Conservation (phyloP, 2,113 vertebrate species). For the Alligator mississippiensis region DNA sequence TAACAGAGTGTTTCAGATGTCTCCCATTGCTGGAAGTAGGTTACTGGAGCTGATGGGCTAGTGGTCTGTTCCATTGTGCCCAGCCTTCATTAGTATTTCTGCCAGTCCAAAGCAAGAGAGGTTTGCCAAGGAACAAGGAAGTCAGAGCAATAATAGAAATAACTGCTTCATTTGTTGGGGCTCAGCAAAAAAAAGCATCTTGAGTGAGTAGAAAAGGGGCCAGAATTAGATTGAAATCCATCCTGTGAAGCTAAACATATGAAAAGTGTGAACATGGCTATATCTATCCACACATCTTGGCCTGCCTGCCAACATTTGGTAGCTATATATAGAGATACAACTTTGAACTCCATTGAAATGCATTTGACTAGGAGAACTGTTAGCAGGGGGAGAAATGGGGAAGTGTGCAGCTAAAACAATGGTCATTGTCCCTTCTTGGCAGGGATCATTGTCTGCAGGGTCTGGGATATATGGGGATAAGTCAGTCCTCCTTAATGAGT, state of each 20-base stretch:
- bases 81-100: neutral
- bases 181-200: neutral
- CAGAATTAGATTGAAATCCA: constrained; percentile 4
- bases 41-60: neutral
- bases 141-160: neutral
- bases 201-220: neutral
- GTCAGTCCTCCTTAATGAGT: neutral
- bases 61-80: neutral
- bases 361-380: neutral
- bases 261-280: neutral
- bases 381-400: neutral
- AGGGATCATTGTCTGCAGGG: neutral
- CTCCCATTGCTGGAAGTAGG: neutral
- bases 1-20: neutral
- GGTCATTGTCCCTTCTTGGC: neutral
- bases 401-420: neutral
- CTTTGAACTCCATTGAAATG: constrained; percentile 26
- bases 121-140: neutral
- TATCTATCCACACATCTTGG: constrained; percentile 4
- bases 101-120: neutral
- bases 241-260: neutral
- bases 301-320: constrained; percentile 5
- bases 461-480: neutral
- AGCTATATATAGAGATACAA: constrained; percentile 28
- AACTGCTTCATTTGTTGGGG: neutral